Evolutionary conservation across 2,888 invertebrate genomes (phyloP).

Genomic region (Dendrolimus pini): DNA sequence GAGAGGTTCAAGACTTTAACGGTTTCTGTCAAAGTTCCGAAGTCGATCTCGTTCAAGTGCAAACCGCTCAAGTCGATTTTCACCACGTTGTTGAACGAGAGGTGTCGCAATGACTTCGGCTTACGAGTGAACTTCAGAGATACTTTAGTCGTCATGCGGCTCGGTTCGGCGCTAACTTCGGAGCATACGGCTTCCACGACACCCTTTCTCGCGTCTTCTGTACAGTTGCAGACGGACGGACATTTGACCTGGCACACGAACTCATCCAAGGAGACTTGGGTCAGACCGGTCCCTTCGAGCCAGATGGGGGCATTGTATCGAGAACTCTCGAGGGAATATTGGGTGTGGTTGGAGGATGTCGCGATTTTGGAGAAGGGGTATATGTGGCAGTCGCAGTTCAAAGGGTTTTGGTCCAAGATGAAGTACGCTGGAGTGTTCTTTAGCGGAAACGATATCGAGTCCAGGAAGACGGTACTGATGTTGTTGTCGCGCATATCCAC

Average conservation of each 20-base stretch:
- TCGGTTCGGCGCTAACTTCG: constrained; percentile 4
- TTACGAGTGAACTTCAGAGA: constrained; percentile 1
- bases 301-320: constrained; percentile 2
- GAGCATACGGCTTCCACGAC: constrained; percentile 10
- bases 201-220: constrained; percentile 4
- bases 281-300: too few species aligned
- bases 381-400: constrained; percentile 15
- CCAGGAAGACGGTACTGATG: constrained; percentile 7
- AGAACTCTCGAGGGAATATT: constrained; percentile 3
- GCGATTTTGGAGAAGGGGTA: constrained; percentile 6
- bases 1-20: constrained; percentile 12
- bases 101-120: neutral
- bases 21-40: constrained; percentile 1
- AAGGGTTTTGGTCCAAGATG: constrained; percentile 15
- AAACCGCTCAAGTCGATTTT: constrained; percentile 5
- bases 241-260: constrained; percentile 11
- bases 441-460: neutral
- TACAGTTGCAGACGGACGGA: constrained; percentile 10
- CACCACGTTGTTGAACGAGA: constrained; percentile 4
- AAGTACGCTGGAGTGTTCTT: neutral
- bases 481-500: constrained; percentile 13
- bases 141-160: neutral
- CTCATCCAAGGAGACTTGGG: neutral
- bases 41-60: constrained; percentile 1
- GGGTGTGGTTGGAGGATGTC: constrained; percentile 1